Conservation (phyloP, 2,888 invertebrate species). For the Antheraea yamamai region DNA sequence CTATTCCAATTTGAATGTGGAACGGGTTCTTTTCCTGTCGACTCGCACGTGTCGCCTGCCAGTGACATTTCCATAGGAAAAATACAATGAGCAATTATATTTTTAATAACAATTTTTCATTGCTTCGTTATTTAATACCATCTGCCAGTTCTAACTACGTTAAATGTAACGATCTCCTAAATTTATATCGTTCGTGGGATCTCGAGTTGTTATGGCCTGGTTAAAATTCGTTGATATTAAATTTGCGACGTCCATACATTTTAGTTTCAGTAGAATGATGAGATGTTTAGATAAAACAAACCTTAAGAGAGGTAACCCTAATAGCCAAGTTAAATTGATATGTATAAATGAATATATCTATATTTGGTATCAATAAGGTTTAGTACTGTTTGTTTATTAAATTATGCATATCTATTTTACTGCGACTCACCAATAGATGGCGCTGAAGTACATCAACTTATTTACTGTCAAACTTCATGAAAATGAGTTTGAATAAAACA, state of each 20-base stretch:
- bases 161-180: background rate
- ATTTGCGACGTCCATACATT: background rate
- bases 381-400: no score
- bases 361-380: no score
- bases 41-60: constrained; percentile 54
- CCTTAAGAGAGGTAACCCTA: no score
- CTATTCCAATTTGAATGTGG: constrained; percentile 74
- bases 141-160: background rate
- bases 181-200: background rate
- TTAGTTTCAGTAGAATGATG: constrained; percentile 21
- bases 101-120: constrained; percentile 49
- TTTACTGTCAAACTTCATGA: no score
- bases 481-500: no score
- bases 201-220: background rate
- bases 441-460: no score
- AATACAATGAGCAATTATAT: constrained; percentile 68
- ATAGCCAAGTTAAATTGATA: no score
- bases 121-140: constrained; percentile 35
- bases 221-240: constrained; percentile 26
- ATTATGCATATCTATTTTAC: no score
- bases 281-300: no score
- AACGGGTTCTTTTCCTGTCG: constrained; percentile 74
- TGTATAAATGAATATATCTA: no score
- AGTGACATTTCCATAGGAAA: constrained; percentile 61
- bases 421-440: no score